Evolutionary conservation across 2,797 vertebrate genomes (phyloP), one percentile per base, ranked within the genome.

Genomic region (Lacerta viridis): DNA sequence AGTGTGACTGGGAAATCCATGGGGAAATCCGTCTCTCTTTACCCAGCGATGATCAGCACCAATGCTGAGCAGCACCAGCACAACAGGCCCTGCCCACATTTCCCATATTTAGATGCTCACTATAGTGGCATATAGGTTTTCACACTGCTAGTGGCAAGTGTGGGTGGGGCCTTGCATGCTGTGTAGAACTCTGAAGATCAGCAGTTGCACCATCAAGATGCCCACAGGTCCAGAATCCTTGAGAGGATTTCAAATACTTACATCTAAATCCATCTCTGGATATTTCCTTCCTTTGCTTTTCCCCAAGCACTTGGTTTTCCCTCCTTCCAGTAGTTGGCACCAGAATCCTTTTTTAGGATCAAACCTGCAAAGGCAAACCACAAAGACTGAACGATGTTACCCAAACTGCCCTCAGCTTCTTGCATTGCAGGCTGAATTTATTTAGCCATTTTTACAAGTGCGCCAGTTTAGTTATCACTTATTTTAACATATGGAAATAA

Each of bases 271-370:
- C 99, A 99, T 99, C 95, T 99, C 99, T 0, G 99, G 98, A 93
- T 99, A 99, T 91, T 98, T 98, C 93, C 99, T 98, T 84, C 99
- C 99, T 97, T 99, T 99, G 96, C 99, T 99, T 94, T 99, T 99
- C 80, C 99, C 99, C 96, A 99, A 96, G 97, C 99, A 99, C 96
- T 99, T 99, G 0, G 98, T 99, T 95, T 99, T 99, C 39, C 99
- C 99, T 95, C 99, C 99, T 86, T 99, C 99, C 36, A 99, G 96
- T 95, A 99, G 97, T 95, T 99, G 99, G 96, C 99, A 99, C 99
- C 99, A 99, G 96, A 99, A 99, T 89, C 99, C 99, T 95, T 99
- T 99, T 97, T 99, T 99, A 71, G 98, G 98, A 95, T 99, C 99
- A 85, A 99, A 99, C 95, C 99, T 99, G 96, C 0, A 3, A n/a